Conservation (phyloP, 2,113 vertebrate genomes). For the Callorhinus ursinus region DNA sequence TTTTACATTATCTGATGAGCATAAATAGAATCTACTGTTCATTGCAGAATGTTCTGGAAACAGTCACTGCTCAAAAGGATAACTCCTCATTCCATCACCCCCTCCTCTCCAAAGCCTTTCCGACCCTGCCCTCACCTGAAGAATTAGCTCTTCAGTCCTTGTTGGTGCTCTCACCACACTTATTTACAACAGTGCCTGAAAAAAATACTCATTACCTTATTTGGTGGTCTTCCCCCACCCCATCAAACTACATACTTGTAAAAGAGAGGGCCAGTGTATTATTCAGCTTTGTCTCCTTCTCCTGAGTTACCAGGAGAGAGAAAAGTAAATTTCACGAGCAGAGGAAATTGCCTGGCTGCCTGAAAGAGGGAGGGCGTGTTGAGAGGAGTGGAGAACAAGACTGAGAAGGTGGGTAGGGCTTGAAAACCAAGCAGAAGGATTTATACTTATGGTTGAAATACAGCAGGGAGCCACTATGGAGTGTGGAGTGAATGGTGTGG, state of each 20-base stretch:
- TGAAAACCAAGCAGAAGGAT: neutral
- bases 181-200: neutral
- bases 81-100: neutral
- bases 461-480: neutral
- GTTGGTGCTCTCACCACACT: neutral
- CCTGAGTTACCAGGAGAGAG: neutral
- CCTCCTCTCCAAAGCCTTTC: neutral
- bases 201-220: neutral
- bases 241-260: neutral
- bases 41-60: slow-evolving; percentile 17
- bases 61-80: neutral
- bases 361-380: neutral
- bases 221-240: neutral
- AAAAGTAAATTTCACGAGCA: neutral
- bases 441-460: neutral
- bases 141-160: neutral
- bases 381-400: neutral
- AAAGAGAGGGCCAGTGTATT: neutral
- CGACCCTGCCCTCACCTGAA: neutral
- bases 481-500: neutral
- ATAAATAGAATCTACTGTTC: neutral
- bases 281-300: neutral
- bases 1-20: neutral
- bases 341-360: neutral
- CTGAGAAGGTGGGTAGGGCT: no score